Evolutionary conservation across 2,113 vertebrate genomes (phyloP).

Genomic region (Balaeniceps rex): DNA sequence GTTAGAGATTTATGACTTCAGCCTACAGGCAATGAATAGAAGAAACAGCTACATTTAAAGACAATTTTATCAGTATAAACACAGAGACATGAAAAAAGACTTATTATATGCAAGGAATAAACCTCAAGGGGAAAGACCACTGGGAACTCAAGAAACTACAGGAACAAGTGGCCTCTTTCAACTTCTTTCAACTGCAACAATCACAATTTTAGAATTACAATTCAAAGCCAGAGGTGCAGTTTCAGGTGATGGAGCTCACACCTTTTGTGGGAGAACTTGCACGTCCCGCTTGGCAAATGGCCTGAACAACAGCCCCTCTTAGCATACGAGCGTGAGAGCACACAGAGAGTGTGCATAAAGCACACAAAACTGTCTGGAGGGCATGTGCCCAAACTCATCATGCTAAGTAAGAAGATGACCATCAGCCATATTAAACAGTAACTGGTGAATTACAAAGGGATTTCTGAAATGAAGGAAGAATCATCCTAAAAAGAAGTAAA

Average conservation of each 20-base stretch:
- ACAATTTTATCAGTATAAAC: constrained; percentile 4
- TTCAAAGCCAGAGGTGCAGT: not conserved
- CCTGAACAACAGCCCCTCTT: not conserved
- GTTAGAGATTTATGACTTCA: constrained; percentile 7
- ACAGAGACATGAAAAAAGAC: not conserved
- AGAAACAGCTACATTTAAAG: not conserved
- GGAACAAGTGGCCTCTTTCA: not conserved
- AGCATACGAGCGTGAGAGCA: not conserved
- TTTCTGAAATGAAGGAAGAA: not conserved
- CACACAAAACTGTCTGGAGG: not conserved
- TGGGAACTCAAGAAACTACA: not conserved
- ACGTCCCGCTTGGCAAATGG: not conserved
- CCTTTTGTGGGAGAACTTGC: not conserved
- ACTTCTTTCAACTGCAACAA: not conserved
- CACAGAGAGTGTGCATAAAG: not conserved
- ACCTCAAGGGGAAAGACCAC: not conserved
- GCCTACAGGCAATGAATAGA: not conserved
- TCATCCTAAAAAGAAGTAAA: not conserved
- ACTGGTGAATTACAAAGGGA: not conserved
- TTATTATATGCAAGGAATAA: not conserved
- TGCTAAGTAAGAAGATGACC: not conserved
- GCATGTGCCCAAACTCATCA: not conserved
- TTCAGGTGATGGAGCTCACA: not conserved
- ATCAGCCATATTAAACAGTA: not conserved
- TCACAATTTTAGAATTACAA: not conserved